Evolutionary conservation across 2,113 vertebrate genomes (phyloP).

Genomic region (Austrofundulus limnaeus): DNA sequence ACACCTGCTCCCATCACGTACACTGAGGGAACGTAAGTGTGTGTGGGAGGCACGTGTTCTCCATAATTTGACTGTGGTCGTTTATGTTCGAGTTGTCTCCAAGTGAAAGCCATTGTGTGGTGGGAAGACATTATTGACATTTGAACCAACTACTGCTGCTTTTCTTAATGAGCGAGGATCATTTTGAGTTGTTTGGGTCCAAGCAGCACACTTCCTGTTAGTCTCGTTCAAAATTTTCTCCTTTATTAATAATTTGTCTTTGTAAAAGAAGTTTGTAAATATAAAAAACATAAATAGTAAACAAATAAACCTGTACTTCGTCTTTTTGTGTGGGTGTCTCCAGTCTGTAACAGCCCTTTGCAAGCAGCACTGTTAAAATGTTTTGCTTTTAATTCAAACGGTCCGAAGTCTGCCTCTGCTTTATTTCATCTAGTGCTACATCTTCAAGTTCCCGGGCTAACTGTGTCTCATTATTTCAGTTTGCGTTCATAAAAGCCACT

Average conservation of each 20-base stretch:
- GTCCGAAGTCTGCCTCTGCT: background rate
- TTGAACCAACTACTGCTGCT: slow-evolving; percentile 7
- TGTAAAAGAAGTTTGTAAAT: background rate
- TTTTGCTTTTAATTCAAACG: background rate
- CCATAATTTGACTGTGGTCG: slow-evolving; percentile 42
- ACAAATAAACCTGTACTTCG: background rate
- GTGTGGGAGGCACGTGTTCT: slow-evolving; percentile 27
- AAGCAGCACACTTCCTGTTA: background rate
- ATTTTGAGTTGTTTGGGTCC: background rate
- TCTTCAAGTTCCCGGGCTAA: background rate
- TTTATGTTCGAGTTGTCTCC: slow-evolving; percentile 13
- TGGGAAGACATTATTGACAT: background rate
- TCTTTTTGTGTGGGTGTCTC: background rate
- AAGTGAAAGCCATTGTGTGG: slow-evolving; percentile 14
- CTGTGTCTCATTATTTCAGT: slow-evolving; percentile 5
- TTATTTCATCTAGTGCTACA: background rate
- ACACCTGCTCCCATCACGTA: slow-evolving; percentile 61
- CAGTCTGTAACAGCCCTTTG: background rate
- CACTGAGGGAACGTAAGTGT: slow-evolving; percentile 23
- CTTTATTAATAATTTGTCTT: background rate
- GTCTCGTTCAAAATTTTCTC: background rate
- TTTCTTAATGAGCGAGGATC: background rate
- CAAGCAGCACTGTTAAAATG: background rate
- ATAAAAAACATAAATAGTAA: background rate
- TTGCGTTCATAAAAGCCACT: background rate